Base-by-base conservation (phyloP, 1,140 invertebrate species). In the Zaprionus camerounensis region DNA sequence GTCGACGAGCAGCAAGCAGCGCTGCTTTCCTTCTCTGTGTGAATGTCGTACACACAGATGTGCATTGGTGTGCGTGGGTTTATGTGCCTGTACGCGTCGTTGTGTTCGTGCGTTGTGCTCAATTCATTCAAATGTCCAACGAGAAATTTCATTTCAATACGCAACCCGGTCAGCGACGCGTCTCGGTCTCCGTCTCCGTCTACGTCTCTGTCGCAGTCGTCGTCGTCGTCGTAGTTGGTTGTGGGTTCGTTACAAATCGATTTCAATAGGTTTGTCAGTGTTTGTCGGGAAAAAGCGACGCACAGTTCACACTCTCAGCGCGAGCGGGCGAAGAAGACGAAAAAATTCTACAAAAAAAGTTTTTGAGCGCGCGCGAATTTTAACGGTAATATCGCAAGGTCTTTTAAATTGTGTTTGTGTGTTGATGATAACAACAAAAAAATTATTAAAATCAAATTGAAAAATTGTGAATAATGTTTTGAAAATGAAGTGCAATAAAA, bases 241-340 rank as follows among this genome's bases (percentile, higher is more conserved):
- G 79, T 80, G 73, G 75, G 77, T 80, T 76, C 84, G 71, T 80
- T 91, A 88, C 85, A 85, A 90, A 85, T 91, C 86, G 83, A 87
- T 90, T 83, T 81, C 86, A 84, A 81, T 90, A 90, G 80, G 85
- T 90, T 90, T 90, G 85, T 77, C 79, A 76, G 85, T 90, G 85
- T 90, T 90, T 90, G 85, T 77, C 85, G 86, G 80, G 82, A 87
- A 86, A 86, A 76, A 76, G 82, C 83, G 71, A 80, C 69, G 75
- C 75, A 73, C 75, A 73, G 73, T 76, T 71, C 69, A 76, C 31
- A 64, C 41, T 28, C 12, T 46, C 41, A 46, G n/a, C 41, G 41
- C 41, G 41, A 34, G 41, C 41, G n/a, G 12, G 38, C n/a, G 15
- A 41, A 41, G 38, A 46, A 46, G 41, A 11, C 31, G 9, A 34